Evolutionary conservation across 2,797 vertebrate genomes (phyloP).

Genomic region (Strix occidentalis): DNA sequence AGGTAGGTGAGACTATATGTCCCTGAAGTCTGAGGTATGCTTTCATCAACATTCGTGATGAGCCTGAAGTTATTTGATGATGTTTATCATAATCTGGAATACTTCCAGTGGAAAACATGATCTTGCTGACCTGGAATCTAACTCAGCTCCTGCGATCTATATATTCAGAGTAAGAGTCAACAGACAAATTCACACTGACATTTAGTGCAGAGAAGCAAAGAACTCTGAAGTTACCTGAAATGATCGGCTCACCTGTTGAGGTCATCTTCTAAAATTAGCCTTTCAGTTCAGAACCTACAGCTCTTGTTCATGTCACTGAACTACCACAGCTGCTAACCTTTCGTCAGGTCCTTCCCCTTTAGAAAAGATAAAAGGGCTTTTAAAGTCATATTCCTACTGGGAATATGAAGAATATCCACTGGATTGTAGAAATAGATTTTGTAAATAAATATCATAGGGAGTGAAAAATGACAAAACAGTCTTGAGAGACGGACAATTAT

Average conservation of each 20-base stretch:
- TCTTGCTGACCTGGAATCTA: constrained; percentile 52
- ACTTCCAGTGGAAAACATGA: constrained; percentile 49
- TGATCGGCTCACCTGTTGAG: constrained; percentile 27
- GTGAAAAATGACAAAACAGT: neutral
- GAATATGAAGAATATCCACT: neutral
- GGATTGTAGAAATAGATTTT: neutral
- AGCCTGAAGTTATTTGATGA: constrained; percentile 18
- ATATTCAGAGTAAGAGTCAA: constrained; percentile 5
- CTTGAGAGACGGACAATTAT: neutral
- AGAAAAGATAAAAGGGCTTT: neutral
- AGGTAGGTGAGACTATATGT: neutral
- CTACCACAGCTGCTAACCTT: neutral
- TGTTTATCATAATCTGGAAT: constrained; percentile 48
- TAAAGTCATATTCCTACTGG: neutral
- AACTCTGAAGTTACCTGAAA: constrained; percentile 22
- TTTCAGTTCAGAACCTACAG: neutral
- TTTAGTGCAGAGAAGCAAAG: constrained; percentile 32
- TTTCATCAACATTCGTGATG: neutral
- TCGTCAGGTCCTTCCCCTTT: neutral
- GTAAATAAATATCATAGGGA: neutral
- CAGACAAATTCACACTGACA: neutral
- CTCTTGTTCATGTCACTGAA: neutral
- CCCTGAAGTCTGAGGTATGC: neutral
- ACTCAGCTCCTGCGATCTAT: neutral
- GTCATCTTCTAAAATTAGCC: neutral